Evolutionary conservation across 2,888 invertebrate genomes (phyloP).

Genomic region (Sesia bembeciformis): DNA sequence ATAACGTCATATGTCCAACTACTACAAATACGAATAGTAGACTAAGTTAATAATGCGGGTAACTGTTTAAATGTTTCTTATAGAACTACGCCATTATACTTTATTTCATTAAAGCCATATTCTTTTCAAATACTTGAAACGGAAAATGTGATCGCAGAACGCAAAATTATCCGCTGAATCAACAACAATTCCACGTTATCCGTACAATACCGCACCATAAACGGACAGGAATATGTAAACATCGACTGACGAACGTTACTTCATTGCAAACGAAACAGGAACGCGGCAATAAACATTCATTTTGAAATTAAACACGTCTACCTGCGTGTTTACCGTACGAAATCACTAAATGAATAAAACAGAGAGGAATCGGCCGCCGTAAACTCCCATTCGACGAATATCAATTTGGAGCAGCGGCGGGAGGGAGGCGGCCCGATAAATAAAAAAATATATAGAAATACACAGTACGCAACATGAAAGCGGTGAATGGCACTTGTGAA

Average conservation of each 20-base stretch:
- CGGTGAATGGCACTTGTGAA: constrained; percentile 74
- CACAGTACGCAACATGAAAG: constrained; percentile 66
- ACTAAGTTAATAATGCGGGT: no score
- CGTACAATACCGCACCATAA: no score
- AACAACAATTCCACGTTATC: no score
- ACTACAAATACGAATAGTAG: no score
- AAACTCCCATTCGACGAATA: constrained; percentile 67
- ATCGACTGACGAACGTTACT: constrained; percentile 10
- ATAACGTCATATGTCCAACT: no score
- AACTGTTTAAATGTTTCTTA: no score
- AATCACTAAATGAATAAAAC: constrained; percentile 74
- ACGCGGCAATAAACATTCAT: constrained; percentile 70
- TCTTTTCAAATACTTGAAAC: no score
- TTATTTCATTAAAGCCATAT: no score
- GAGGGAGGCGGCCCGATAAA: constrained; percentile 49
- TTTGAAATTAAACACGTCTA: constrained; percentile 72
- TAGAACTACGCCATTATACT: no score
- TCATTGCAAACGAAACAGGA: constrained; percentile 55
- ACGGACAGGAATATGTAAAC: constrained; percentile 16
- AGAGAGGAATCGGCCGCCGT: constrained; percentile 59
- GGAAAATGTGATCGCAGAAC: no score
- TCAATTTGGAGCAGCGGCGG: constrained; percentile 58
- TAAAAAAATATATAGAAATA: constrained; percentile 65
- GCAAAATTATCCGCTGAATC: no score
- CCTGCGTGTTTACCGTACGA: constrained; percentile 68